Evolutionary conservation across 1,140 invertebrate species (phyloP).

Genomic region (Gryon sp.): DNA sequence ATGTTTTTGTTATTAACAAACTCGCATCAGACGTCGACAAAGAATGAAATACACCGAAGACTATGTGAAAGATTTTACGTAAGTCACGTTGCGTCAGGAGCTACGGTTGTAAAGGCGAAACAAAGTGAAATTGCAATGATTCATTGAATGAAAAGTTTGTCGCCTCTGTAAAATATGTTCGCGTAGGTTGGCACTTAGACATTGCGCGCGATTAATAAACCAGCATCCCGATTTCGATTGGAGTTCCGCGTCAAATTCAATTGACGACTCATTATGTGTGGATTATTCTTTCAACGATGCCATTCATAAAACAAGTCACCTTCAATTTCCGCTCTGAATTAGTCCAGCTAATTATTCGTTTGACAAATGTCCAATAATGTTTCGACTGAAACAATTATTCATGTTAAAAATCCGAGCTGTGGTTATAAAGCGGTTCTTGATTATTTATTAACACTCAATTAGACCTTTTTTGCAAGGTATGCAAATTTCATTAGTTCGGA

Average conservation of each 20-base stretch:
- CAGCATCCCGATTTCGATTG: slow-evolving; percentile 1
- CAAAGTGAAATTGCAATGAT: slow-evolving; percentile 50
- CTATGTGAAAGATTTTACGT: slow-evolving; percentile 9
- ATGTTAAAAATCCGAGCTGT: background rate
- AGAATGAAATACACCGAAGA: background rate
- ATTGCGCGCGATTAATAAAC: slow-evolving; percentile 31
- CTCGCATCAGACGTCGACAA: too few relatives aligned
- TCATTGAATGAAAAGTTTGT: slow-evolving; percentile 48
- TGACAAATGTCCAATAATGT: slow-evolving; percentile 10
- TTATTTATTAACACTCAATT: too few relatives aligned
- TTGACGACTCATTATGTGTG: slow-evolving; percentile 6
- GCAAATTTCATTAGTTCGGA: too few relatives aligned
- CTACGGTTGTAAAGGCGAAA: slow-evolving; percentile 17
- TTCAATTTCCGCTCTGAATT: slow-evolving; percentile 46
- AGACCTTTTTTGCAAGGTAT: too few relatives aligned
- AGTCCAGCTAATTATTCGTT: slow-evolving; percentile 16
- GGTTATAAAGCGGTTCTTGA: too few relatives aligned
- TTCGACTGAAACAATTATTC: slow-evolving; percentile 26
- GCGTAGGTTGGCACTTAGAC: slow-evolving; percentile 16
- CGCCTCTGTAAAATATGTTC: slow-evolving; percentile 13
- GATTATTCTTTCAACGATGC: slow-evolving; percentile 29
- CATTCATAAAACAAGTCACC: slow-evolving; percentile 34
- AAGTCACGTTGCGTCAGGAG: slow-evolving; percentile 21
- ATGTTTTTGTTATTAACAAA: slow-evolving; percentile 14
- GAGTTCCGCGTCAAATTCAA: slow-evolving; percentile 31